phyloP scores from a whole-genome alignment of 2,113 vertebrate species.

The Oxyruncus cristatus region DNA sequence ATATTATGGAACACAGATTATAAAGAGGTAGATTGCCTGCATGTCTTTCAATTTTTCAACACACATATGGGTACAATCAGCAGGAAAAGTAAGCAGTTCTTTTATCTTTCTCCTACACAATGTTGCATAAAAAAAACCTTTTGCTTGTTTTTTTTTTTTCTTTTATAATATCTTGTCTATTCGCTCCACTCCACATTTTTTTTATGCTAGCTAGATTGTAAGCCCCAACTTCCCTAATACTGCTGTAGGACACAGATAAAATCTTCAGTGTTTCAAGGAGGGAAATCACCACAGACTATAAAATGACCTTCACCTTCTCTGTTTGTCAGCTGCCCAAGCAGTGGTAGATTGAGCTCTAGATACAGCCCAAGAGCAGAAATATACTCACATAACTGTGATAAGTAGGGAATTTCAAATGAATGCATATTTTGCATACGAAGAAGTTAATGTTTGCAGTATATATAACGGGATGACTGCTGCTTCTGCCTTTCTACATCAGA shows the following conservation, averaged over 20 bases:
- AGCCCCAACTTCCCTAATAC: not conserved
- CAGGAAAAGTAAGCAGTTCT: not conserved
- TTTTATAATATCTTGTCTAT: not conserved
- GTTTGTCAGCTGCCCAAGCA: not conserved
- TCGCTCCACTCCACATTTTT: not conserved
- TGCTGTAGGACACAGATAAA: not conserved
- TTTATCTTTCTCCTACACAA: not conserved
- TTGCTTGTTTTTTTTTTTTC: not conserved
- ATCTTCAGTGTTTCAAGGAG: not conserved
- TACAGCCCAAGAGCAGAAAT: not conserved
- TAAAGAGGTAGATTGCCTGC: not conserved
- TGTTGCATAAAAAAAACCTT: not conserved
- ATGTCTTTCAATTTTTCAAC: not conserved
- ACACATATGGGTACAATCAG: not conserved
- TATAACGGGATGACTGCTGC: not conserved
- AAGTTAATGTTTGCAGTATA: not conserved
- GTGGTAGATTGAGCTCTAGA: not conserved
- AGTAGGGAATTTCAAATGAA: not conserved
- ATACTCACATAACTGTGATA: not conserved
- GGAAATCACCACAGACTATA: not conserved
- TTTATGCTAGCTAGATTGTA: not conserved
- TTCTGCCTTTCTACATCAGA: not conserved
- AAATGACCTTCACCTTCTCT: not conserved
- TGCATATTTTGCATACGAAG: not conserved
- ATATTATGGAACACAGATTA: not conserved